Percentiles rank a stretch among this genome's conserved stretches.
phyloP scores from a whole-genome alignment of 1,140 invertebrate species.

The Papilio aristodemus region DNA sequence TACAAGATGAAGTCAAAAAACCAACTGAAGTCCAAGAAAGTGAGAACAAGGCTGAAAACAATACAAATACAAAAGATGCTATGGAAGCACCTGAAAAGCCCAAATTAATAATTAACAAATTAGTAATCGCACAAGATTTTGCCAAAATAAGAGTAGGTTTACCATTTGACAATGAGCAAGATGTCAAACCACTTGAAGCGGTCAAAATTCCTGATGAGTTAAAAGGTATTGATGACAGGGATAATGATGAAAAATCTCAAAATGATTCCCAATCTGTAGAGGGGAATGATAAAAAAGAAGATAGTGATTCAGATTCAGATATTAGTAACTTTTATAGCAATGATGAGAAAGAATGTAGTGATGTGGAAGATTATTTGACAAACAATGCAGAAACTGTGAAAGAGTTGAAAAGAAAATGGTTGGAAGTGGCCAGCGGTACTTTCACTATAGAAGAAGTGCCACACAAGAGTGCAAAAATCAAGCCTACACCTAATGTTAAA shows the following conservation, averaged over 20 bases:
- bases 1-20: slow-evolving; percentile 38
- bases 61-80: slow-evolving; percentile 38
- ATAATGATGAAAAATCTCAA: slow-evolving; percentile 59
- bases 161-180: slow-evolving; percentile 85
- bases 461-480: slow-evolving; percentile 54
- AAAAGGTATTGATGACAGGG: slow-evolving; percentile 71
- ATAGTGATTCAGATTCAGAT: slow-evolving; percentile 76
- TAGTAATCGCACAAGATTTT: slow-evolving; percentile 88
- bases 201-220: slow-evolving; percentile 81
- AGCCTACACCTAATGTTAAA: slow-evolving; percentile 44
- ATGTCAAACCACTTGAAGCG: slow-evolving; percentile 82
- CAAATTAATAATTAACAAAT: slow-evolving; percentile 65
- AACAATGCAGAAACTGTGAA: slow-evolving; percentile 76
- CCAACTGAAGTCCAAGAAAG: slow-evolving; percentile 25
- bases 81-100: slow-evolving; percentile 48
- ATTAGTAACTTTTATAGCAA: slow-evolving; percentile 84
- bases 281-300: slow-evolving; percentile 78
- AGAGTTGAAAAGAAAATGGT: slow-evolving; percentile 65
- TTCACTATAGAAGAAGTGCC: slow-evolving; percentile 81
- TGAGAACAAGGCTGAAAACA: slow-evolving; percentile 36
- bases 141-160: slow-evolving; percentile 89
- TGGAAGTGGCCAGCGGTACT: slow-evolving; percentile 82
- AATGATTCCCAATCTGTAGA: slow-evolving; percentile 64
- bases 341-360: slow-evolving; percentile 80
- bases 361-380: slow-evolving; percentile 76